Percentiles rank a stretch among this genome's conserved stretches.
Conservation (phyloP, 2,888 invertebrate species). For the Papilio gigon region DNA sequence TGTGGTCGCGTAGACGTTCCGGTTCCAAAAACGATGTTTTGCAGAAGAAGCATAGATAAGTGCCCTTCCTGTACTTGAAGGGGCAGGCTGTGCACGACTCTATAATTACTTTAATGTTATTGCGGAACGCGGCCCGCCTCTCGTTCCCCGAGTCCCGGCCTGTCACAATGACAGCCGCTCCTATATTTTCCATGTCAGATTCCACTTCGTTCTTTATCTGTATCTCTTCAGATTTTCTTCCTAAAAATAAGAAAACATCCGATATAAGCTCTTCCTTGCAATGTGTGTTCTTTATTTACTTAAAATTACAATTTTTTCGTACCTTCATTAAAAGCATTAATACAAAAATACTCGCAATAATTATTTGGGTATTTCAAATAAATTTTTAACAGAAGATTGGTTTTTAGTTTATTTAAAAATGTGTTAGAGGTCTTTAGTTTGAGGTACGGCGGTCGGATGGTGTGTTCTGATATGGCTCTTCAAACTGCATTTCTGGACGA, state of each 20-base stretch:
- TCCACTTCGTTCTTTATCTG: slow-evolving; percentile 62
- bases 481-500: slow-evolving; percentile 73
- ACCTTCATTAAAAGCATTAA: background rate
- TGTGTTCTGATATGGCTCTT: slow-evolving; percentile 70
- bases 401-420: slow-evolving; percentile 31
- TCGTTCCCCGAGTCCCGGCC: slow-evolving; percentile 55
- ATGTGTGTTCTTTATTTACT: slow-evolving; percentile 41
- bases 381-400: background rate
- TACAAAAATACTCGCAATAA: background rate
- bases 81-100: slow-evolving; percentile 73
- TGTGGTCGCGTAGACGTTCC: slow-evolving; percentile 71
- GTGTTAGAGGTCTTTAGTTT: slow-evolving; percentile 45
- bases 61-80: slow-evolving; percentile 75
- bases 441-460: slow-evolving; percentile 59
- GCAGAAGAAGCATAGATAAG: slow-evolving; percentile 74
- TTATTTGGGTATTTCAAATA: background rate
- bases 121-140: slow-evolving; percentile 68
- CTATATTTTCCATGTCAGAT: slow-evolving; percentile 53
- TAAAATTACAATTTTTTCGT: background rate
- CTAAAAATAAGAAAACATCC: slow-evolving; percentile 80
- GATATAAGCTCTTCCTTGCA: slow-evolving; percentile 62
- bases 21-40: slow-evolving; percentile 71
- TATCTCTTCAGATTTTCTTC: slow-evolving; percentile 67
- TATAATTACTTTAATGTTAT: slow-evolving; percentile 68
- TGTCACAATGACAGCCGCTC: slow-evolving; percentile 43